A percentile compares a stretch with the other conserved stretches of the same genome.
phyloP scores from a whole-genome alignment of 2,888 invertebrate species.

The Drosophila picticornis region DNA sequence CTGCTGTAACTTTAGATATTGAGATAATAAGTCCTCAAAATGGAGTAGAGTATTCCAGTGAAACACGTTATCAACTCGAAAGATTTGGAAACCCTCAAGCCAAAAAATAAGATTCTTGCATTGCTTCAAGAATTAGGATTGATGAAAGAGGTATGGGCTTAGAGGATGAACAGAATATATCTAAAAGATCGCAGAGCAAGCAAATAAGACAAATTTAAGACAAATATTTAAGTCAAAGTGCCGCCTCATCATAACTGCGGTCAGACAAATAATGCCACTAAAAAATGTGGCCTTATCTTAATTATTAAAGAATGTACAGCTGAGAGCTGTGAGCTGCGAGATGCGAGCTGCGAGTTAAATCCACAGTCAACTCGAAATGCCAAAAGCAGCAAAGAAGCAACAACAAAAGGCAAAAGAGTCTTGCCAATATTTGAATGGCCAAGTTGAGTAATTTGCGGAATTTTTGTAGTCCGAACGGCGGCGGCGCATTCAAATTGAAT shows the following conservation, averaged over 20 bases:
- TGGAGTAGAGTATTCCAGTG: not conserved
- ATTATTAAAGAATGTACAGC: slow-evolving; percentile 27
- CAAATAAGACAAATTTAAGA: not conserved
- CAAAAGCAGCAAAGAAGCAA: slow-evolving; percentile 9
- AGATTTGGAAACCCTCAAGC: too few relatives aligned
- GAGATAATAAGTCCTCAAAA: not conserved
- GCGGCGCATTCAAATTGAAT: slow-evolving; percentile 78
- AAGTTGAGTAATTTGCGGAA: slow-evolving; percentile 69
- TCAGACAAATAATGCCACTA: not conserved
- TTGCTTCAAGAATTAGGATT: not conserved
- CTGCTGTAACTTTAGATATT: not conserved
- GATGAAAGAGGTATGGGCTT: not conserved
- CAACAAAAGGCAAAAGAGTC: slow-evolving; percentile 15
- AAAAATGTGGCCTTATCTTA: slow-evolving; percentile 24
- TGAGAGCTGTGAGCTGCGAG: too few relatives aligned
- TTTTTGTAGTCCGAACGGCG: slow-evolving; percentile 44
- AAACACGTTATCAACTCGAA: not conserved
- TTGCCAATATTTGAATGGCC: slow-evolving; percentile 73
- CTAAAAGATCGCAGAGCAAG: not conserved
- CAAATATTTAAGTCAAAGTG: slow-evolving; percentile 4
- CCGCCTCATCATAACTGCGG: not conserved
- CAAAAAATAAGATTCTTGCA: not conserved
- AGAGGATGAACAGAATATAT: not conserved
- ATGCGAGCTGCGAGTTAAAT: too few relatives aligned
- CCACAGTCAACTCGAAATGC: slow-evolving; percentile 9